Evolutionary conservation across 2,113 vertebrate species (phyloP).

Genomic region (Tragelaphus imberbis): DNA sequence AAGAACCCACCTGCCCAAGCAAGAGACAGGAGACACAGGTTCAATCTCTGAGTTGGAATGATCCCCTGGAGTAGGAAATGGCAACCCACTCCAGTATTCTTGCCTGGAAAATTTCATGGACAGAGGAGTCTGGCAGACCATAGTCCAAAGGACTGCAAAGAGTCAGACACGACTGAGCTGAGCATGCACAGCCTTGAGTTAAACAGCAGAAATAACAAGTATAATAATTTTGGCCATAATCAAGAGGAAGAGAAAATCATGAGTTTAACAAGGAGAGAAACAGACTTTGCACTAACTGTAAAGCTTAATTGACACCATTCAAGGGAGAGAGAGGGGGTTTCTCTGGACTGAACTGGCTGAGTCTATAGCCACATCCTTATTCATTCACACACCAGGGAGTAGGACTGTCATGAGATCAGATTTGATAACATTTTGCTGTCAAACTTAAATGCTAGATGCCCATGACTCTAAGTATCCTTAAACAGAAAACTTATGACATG

Average conservation of each 20-base stretch:
- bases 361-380: neutral
- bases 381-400: neutral
- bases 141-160: neutral
- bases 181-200: neutral
- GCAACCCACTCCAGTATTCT: neutral
- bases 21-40: neutral
- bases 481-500: neutral
- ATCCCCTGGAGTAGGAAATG: neutral
- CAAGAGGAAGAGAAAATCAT: neutral
- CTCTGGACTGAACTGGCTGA: neutral
- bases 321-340: neutral
- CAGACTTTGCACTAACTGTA: neutral
- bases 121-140: neutral
- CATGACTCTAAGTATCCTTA: neutral
- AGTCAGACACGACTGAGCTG: neutral
- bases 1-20: neutral
- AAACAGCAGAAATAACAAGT: neutral
- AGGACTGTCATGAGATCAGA: neutral
- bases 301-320: neutral
- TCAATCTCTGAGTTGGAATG: neutral
- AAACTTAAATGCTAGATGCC: neutral
- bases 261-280: neutral
- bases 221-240: neutral
- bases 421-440: neutral
- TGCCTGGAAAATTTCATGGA: neutral